These are phyloP conservation scores for Tiaroga cobitis DNA, from an alignment of 2,797 vertebrate species.

Conservation along the genomic window DNA sequence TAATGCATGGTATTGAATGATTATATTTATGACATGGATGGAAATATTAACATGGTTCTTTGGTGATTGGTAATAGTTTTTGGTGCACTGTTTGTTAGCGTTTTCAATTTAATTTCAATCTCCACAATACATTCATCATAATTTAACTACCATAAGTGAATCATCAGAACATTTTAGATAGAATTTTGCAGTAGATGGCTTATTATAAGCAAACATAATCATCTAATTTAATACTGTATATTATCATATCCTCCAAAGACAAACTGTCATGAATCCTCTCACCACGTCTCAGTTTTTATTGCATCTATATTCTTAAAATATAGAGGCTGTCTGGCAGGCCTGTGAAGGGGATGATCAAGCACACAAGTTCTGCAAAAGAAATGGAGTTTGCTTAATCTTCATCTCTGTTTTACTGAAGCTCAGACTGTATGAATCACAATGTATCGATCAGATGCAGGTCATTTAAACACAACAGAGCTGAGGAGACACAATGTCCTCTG, in stretches of 20 bases:
- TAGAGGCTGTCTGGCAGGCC: not conserved
- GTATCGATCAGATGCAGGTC: slow-evolving; percentile 11
- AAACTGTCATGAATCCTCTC: not conserved
- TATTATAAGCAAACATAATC: not conserved
- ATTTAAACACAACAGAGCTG: not conserved
- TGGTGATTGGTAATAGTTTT: not conserved
- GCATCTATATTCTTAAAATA: slow-evolving; percentile 3
- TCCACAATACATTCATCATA: not conserved
- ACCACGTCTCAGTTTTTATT: not conserved
- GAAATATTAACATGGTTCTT: not conserved
- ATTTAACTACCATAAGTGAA: not conserved
- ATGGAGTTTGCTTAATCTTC: not conserved
- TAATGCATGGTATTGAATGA: not conserved
- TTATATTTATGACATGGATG: not conserved
- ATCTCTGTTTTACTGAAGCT: not conserved
- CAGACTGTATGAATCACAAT: not conserved
- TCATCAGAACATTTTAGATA: not conserved
- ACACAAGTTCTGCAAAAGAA: not conserved
- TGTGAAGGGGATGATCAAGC: not conserved
- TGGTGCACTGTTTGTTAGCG: not conserved
- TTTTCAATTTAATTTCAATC: not conserved
- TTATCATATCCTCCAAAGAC: not conserved
- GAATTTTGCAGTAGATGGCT: not conserved
- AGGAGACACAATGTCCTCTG: not conserved
- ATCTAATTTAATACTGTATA: not conserved